Evolutionary conservation across 1,140 invertebrate species (phyloP).

Genomic region (Aradophagus sp.): DNA sequence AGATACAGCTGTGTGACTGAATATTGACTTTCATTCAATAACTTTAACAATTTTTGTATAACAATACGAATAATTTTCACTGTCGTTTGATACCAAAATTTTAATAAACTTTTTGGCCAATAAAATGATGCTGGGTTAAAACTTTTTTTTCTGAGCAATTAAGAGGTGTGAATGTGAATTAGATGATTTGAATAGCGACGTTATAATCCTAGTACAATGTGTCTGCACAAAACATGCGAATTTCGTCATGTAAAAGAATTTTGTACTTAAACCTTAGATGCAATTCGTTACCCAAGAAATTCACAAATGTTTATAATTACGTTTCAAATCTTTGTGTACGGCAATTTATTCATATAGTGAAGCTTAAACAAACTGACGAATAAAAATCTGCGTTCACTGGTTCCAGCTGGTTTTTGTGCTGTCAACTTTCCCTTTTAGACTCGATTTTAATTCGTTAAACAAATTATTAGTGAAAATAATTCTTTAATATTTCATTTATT

Average conservation of each 20-base stretch:
- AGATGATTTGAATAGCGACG: slow-evolving; percentile 18
- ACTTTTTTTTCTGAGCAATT: no score
- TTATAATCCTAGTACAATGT: slow-evolving; percentile 26
- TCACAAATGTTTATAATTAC: slow-evolving; percentile 47
- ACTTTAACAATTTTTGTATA: no score
- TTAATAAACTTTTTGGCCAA: no score
- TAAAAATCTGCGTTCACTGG: slow-evolving; percentile 49
- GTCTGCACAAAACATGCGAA: slow-evolving; percentile 35
- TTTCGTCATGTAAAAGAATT: slow-evolving; percentile 39
- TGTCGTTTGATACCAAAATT: no score
- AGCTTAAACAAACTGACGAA: slow-evolving; percentile 43
- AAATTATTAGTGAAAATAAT: no score
- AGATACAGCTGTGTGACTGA: no score
- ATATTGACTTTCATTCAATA: no score
- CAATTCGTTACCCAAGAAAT: slow-evolving; percentile 39
- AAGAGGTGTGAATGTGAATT: slow-evolving; percentile 49
- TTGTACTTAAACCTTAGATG: slow-evolving; percentile 51
- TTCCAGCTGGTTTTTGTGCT: no score
- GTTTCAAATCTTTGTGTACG: slow-evolving; percentile 44
- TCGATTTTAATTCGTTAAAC: no score
- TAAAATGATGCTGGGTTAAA: no score
- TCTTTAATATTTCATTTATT: slow-evolving; percentile 50
- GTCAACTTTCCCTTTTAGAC: no score
- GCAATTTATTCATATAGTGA: slow-evolving; percentile 50
- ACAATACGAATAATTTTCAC: no score